Percentiles rank a stretch among this genome's conserved stretches.
phyloP scores from a whole-genome alignment of 2,113 vertebrate genomes.

The Gallinago undulata region DNA sequence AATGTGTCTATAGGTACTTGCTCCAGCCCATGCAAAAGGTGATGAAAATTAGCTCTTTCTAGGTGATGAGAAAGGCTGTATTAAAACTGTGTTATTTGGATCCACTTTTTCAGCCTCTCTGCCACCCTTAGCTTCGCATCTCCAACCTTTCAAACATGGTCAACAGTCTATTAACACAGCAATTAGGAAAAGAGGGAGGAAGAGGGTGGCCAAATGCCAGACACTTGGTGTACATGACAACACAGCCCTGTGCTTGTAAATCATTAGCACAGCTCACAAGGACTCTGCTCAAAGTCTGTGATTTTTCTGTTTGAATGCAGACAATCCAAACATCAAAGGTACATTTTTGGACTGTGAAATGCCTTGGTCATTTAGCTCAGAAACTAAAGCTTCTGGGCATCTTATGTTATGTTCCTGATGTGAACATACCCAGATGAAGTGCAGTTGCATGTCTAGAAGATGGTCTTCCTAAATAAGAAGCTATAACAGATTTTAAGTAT shows the following conservation, averaged over 20 bases:
- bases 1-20: neutral
- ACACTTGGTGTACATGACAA: neutral
- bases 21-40: neutral
- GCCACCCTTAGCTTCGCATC: neutral
- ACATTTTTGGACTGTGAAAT: neutral
- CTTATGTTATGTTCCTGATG: neutral
- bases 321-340: neutral
- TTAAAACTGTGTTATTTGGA: accelerated
- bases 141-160: accelerated
- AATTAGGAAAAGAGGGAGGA: neutral
- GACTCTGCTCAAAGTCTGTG: neutral
- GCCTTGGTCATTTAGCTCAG: neutral
- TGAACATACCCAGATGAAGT: accelerated
- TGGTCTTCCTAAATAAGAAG: neutral
- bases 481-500: neutral
- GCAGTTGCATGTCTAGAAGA: neutral
- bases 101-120: neutral
- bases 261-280: neutral
- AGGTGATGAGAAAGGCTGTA: neutral
- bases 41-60: neutral
- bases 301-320: neutral
- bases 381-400: neutral
- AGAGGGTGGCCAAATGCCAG: neutral
- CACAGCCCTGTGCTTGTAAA: neutral
- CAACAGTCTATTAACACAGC: neutral